Conservation (phyloP, 2,888 invertebrate genomes). For the Pristionchus fissidentatus region DNA sequence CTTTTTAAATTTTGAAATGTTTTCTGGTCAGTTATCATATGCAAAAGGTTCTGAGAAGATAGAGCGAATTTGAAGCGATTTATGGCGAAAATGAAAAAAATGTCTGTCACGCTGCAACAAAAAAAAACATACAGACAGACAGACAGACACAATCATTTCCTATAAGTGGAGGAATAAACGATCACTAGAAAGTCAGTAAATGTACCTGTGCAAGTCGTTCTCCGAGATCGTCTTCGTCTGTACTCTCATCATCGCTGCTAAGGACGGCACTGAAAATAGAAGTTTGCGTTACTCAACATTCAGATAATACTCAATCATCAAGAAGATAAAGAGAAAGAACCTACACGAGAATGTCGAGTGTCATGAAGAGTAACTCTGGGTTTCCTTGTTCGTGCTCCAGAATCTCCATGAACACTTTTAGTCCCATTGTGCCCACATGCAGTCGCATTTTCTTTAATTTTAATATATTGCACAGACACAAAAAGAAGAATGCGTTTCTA, state of each 20-base stretch:
- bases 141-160: no score
- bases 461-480: neutral
- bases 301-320: neutral
- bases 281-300: neutral
- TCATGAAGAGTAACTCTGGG: conserved; percentile 91
- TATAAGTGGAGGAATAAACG: no score
- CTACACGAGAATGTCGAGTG: conserved; percentile 89
- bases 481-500: neutral
- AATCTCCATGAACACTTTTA: conserved; percentile 83
- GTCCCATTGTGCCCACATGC: conserved; percentile 95
- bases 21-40: no score
- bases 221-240: conserved; percentile 76
- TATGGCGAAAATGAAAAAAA: no score
- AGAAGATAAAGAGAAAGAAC: neutral
- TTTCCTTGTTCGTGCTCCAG: conserved; percentile 90
- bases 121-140: no score
- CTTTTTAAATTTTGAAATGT: no score
- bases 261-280: conserved; percentile 79
- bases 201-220: conserved; percentile 78
- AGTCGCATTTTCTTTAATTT: conserved; percentile 88
- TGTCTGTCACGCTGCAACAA: no score
- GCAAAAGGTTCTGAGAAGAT: no score
- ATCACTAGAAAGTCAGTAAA: neutral
- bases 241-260: conserved; percentile 80
- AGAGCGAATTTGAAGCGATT: no score